These are phyloP conservation scores for Scaptomyza pallida DNA, from an alignment of 1,140 invertebrate genomes.

Conservation along the genomic window DNA sequence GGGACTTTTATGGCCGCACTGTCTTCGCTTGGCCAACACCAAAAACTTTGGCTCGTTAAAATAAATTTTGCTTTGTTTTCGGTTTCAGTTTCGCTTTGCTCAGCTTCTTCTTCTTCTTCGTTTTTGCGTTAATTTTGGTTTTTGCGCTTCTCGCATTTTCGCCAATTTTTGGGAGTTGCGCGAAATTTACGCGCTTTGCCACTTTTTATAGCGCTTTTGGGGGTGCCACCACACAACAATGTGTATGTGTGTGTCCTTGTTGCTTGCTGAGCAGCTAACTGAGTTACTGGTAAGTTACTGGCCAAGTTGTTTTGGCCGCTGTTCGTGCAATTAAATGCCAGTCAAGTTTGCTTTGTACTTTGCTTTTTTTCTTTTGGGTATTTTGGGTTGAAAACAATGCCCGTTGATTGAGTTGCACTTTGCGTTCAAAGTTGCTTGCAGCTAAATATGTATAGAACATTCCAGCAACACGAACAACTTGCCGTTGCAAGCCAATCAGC, in stretches of 20 bases:
- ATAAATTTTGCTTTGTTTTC: conserved; percentile 64
- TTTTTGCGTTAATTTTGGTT: neutral
- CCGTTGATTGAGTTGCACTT: conserved; percentile 64
- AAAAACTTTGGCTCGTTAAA: conserved; percentile 76
- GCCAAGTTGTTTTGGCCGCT: conserved; percentile 22
- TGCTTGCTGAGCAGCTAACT: neutral
- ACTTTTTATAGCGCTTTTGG: conserved; percentile 29
- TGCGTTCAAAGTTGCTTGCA: conserved; percentile 54
- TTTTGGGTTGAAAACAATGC: conserved; percentile 8
- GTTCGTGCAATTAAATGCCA: conserved; percentile 29
- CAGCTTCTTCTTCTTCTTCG: neutral
- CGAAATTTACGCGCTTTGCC: conserved; percentile 46
- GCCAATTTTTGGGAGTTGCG: conserved; percentile 25
- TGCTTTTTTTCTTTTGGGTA: no score
- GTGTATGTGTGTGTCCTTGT: neutral
- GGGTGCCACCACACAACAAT: neutral
- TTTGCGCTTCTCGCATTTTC: conserved; percentile 7
- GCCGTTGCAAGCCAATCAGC: conserved; percentile 10
- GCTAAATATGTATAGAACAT: conserved; percentile 40
- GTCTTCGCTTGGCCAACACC: conserved; percentile 49
- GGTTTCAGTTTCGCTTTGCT: no score
- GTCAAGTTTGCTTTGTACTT: conserved; percentile 4
- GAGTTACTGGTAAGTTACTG: conserved; percentile 1
- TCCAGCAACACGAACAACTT: conserved; percentile 43
- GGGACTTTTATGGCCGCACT: conserved; percentile 52